Evolutionary conservation across 2,113 vertebrate species (phyloP).

Genomic region (Eulemur rufifrons): DNA sequence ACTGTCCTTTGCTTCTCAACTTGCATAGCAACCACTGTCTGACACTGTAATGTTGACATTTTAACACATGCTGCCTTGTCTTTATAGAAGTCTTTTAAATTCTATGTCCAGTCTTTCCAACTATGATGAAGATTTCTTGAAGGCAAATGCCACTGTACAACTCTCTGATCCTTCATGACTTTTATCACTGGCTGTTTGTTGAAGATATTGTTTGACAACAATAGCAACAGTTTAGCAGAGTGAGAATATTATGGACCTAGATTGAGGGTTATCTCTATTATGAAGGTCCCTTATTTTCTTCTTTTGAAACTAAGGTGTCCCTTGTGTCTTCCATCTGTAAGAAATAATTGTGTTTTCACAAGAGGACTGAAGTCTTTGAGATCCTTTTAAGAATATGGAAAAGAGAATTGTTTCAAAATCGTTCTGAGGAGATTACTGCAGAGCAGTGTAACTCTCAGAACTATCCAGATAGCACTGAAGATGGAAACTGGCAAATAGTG

Average conservation of each 20-base stretch:
- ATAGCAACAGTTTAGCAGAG: not conserved
- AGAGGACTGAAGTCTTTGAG: slow-evolving; percentile 7
- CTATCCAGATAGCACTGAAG: slow-evolving; percentile 17
- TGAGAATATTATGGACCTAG: not conserved
- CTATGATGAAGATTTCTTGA: not conserved
- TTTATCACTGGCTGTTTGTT: not conserved
- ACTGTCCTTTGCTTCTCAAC: not conserved
- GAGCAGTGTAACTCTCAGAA: not conserved
- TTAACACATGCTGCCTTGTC: not conserved
- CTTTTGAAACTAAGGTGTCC: not conserved
- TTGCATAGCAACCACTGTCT: not conserved
- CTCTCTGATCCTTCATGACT: not conserved
- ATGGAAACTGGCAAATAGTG: not conserved
- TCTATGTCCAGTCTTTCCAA: not conserved
- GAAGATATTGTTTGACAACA: not conserved
- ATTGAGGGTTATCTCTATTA: not conserved
- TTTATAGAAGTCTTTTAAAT: not conserved
- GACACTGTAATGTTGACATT: no score
- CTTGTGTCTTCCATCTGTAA: not conserved
- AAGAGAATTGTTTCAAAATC: slow-evolving; percentile 54
- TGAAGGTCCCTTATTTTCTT: not conserved
- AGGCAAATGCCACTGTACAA: not conserved
- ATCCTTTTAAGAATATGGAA: slow-evolving; percentile 54
- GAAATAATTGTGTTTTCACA: slow-evolving; percentile 33
- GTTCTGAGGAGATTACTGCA: slow-evolving; percentile 15